Percentiles rank a stretch among this genome's conserved stretches.
Conservation (phyloP, 2,888 invertebrate genomes). For the Lutraria lutraria region DNA sequence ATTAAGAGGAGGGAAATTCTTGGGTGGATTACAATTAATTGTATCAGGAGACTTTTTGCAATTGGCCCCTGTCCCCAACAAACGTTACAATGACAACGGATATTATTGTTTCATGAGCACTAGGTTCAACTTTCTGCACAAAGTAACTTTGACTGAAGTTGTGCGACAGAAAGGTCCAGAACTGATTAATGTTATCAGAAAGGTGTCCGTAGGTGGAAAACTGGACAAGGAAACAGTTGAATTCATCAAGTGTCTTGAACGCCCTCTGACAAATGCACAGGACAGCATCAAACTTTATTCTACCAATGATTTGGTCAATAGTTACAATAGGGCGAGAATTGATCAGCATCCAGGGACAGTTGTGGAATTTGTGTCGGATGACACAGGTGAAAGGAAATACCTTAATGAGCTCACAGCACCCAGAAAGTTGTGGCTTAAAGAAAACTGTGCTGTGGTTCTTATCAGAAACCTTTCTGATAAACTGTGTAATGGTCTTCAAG, state of each 20-base stretch:
- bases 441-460: slow-evolving; percentile 13
- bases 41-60: slow-evolving; percentile 28
- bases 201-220: slow-evolving; percentile 14
- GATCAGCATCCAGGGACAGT: not conserved
- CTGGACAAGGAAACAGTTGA: not conserved
- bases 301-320: slow-evolving; percentile 19
- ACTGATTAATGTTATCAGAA: slow-evolving; percentile 13
- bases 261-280: not conserved
- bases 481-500: slow-evolving; percentile 19
- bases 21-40: slow-evolving; percentile 29
- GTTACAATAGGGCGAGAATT: slow-evolving; percentile 9
- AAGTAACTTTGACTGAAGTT: not conserved
- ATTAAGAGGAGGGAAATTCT: too few species aligned
- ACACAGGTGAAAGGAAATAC: not conserved
- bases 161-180: not conserved
- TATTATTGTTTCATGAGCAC: slow-evolving; percentile 13
- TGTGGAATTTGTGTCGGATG: not conserved
- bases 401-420: slow-evolving; percentile 8
- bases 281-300: not conserved
- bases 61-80: slow-evolving; percentile 25
- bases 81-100: slow-evolving; percentile 19
- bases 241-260: not conserved
- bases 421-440: slow-evolving; percentile 15
- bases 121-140: not conserved
- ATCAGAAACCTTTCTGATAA: slow-evolving; percentile 21